A percentile compares a stretch with the other conserved stretches of the same genome.
These are phyloP conservation scores for Chionoecetes opilio DNA, from an alignment of 1,140 invertebrate genomes.

Conservation along the genomic window DNA sequence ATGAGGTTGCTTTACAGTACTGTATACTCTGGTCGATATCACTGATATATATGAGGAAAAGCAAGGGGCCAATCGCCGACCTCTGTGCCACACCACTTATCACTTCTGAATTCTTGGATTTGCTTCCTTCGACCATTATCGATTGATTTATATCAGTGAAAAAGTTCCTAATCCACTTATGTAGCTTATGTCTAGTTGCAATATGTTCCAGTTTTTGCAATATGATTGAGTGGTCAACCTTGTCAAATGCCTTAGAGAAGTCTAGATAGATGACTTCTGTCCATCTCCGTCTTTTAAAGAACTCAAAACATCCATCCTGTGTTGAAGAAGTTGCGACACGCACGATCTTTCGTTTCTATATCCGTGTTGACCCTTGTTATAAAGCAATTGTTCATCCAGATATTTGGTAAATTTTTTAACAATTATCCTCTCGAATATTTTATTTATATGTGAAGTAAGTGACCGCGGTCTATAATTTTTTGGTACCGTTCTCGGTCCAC, in stretches of 20 bases:
- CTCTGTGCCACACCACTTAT: too few species aligned
- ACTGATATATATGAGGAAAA: background rate
- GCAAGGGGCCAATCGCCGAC: too few species aligned
- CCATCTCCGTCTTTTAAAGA: background rate
- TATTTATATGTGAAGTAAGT: background rate
- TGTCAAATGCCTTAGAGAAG: background rate
- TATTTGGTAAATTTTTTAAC: background rate
- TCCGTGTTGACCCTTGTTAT: background rate
- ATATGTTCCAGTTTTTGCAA: too few species aligned
- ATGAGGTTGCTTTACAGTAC: too few species aligned
- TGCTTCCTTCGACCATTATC: background rate
- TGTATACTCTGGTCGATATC: slow-evolving; percentile 13
- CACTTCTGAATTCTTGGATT: too few species aligned
- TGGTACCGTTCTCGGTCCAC: too few species aligned
- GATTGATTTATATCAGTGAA: background rate
- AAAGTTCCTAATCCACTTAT: too few species aligned
- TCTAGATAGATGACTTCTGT: slow-evolving; percentile 19
- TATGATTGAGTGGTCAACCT: background rate
- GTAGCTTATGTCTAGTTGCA: too few species aligned
- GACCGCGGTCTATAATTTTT: too few species aligned
- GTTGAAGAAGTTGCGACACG: background rate
- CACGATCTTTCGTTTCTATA: slow-evolving; percentile 21
- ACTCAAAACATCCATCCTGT: background rate
- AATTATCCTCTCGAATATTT: background rate
- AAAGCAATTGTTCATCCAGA: background rate